Conservation (phyloP, 1,140 invertebrate species). For the Microplitis mediator region DNA sequence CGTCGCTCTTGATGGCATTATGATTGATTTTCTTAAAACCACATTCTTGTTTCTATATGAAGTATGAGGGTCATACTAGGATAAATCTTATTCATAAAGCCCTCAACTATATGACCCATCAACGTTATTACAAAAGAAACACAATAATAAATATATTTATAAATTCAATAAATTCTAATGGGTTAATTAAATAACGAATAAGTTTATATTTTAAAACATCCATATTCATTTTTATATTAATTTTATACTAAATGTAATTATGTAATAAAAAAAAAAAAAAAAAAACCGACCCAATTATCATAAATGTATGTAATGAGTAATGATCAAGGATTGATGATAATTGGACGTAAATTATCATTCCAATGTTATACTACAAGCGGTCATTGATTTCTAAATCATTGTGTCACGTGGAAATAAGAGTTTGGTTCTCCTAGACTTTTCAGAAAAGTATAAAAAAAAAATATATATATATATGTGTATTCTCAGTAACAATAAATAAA, state of each 20-base stretch:
- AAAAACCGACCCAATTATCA: neutral
- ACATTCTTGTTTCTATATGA: slow-evolving; percentile 44
- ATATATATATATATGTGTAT: no score
- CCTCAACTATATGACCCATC: neutral
- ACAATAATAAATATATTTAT: neutral
- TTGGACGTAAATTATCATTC: neutral
- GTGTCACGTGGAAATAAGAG: neutral
- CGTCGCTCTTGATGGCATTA: slow-evolving; percentile 32
- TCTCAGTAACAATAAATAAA: no score
- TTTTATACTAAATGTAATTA: no score
- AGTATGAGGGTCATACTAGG: neutral
- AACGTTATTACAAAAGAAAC: neutral
- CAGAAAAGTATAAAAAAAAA: neutral
- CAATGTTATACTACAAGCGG: neutral
- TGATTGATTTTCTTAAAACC: slow-evolving; percentile 55
- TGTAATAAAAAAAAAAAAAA: no score
- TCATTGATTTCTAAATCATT: slow-evolving; percentile 19
- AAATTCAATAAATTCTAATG: no score
- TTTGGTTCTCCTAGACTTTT: no score
- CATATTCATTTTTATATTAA: no score
- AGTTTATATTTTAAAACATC: no score
- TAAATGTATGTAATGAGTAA: neutral
- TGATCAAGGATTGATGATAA: neutral
- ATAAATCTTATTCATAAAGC: neutral
- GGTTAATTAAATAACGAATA: no score